Conservation (phyloP, 1,140 invertebrate genomes). For the Branchinecta lynchi region DNA sequence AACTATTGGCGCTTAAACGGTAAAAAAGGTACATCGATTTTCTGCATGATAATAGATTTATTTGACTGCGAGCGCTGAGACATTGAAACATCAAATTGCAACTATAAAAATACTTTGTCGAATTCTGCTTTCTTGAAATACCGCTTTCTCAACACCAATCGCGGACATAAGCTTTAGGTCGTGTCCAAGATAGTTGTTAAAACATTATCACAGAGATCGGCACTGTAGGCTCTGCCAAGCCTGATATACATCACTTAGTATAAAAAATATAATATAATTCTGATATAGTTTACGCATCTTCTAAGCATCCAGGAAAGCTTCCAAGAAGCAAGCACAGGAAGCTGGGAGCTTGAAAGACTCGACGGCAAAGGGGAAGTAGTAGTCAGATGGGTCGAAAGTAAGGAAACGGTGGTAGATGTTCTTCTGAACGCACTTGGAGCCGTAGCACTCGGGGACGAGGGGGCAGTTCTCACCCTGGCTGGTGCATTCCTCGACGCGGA, state of each 20-base stretch:
- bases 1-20: too few relatives aligned
- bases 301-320: slow-evolving; percentile 19
- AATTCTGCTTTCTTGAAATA: slow-evolving; percentile 19
- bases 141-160: slow-evolving; percentile 4
- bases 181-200: too few relatives aligned
- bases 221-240: too few relatives aligned
- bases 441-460: slow-evolving; percentile 25
- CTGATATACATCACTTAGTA: too few relatives aligned
- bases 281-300: too few relatives aligned
- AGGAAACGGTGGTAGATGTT: slow-evolving; percentile 27
- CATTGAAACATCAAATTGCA: too few relatives aligned
- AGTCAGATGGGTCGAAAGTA: slow-evolving; percentile 26
- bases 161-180: too few relatives aligned
- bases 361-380: slow-evolving; percentile 27
- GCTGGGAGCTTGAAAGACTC: slow-evolving; percentile 26
- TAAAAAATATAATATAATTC: too few relatives aligned
- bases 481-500: slow-evolving; percentile 26
- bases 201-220: too few relatives aligned
- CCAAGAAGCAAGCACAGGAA: slow-evolving; percentile 25
- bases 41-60: too few relatives aligned
- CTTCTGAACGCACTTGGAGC: slow-evolving; percentile 27
- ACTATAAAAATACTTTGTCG: neutral
- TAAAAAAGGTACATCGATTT: too few relatives aligned
- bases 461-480: slow-evolving; percentile 24
- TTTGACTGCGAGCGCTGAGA: too few relatives aligned